Evolutionary conservation across 2,797 vertebrate species (phyloP).

Genomic region (Sebastes iracundus): DNA sequence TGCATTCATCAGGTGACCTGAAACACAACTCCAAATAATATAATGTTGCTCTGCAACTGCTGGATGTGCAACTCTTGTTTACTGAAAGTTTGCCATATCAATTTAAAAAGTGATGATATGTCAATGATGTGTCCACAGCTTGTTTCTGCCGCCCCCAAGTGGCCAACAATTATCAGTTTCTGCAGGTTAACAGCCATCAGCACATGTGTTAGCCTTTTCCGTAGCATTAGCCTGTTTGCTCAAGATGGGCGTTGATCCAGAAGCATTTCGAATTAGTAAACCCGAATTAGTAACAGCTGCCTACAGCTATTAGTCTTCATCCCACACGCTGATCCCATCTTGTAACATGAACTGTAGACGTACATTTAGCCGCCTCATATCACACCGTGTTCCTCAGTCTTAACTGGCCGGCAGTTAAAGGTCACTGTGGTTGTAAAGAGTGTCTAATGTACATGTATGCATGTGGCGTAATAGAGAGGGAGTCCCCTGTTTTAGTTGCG

Average conservation of each 20-base stretch:
- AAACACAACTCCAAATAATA: neutral
- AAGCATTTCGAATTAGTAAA: slow-evolving; percentile 1
- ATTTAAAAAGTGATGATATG: neutral
- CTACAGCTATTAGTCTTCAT: slow-evolving; percentile 21
- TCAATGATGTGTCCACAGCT: too few species aligned
- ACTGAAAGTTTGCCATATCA: neutral
- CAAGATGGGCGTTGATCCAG: neutral
- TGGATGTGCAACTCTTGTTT: neutral
- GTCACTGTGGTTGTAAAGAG: slow-evolving; percentile 21
- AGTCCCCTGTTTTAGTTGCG: slow-evolving; percentile 8
- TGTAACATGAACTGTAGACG: slow-evolving; percentile 56
- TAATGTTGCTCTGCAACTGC: neutral
- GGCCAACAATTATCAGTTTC: neutral
- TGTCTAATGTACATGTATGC: neutral
- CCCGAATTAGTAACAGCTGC: slow-evolving; percentile 30
- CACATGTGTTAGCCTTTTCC: neutral
- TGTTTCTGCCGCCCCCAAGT: neutral
- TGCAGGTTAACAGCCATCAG: neutral
- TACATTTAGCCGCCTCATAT: slow-evolving; percentile 35
- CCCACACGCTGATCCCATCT: slow-evolving; percentile 6
- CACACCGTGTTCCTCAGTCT: slow-evolving; percentile 28
- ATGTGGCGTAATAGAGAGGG: slow-evolving; percentile 14
- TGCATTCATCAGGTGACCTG: neutral
- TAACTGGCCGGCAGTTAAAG: slow-evolving; percentile 36
- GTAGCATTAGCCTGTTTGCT: neutral